These are phyloP conservation scores for Drosophila helvetica DNA, from an alignment of 2,888 invertebrate species.

Conservation along the genomic window DNA sequence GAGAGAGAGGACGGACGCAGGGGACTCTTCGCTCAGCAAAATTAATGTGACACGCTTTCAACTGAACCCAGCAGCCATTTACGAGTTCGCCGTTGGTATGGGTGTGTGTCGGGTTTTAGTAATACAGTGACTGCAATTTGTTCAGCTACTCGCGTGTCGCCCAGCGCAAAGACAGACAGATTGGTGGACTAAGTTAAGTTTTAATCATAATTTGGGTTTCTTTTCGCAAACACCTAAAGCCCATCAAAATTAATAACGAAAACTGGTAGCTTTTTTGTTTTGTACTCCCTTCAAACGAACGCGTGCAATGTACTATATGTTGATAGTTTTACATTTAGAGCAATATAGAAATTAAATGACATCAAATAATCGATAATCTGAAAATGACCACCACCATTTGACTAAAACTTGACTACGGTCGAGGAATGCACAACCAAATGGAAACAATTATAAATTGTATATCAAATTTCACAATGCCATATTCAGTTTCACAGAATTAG, in stretches of 20 bases:
- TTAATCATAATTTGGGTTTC: constrained; percentile 21
- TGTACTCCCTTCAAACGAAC: constrained; percentile 39
- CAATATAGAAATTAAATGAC: constrained; percentile 13
- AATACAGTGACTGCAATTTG: constrained; percentile 42
- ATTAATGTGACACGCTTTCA: constrained; percentile 84
- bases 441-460: background rate
- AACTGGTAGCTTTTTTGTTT: constrained; percentile 31
- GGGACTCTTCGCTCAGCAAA: constrained; percentile 84
- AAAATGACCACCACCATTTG: constrained; percentile 30
- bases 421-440: constrained; percentile 23
- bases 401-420: constrained; percentile 24
- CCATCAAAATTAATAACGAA: constrained; percentile 34
- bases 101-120: constrained; percentile 30
- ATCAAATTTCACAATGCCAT: background rate
- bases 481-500: background rate
- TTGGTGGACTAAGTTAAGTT: constrained; percentile 35
- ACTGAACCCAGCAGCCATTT: constrained; percentile 63
- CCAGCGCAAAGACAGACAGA: constrained; percentile 82
- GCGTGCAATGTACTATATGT: constrained; percentile 33
- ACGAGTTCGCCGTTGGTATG: constrained; percentile 15
- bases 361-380: background rate
- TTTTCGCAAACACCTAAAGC: constrained; percentile 60
- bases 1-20: constrained; percentile 70
- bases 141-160: constrained; percentile 84
- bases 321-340: constrained; percentile 19